phyloP scores from a whole-genome alignment of 1,140 invertebrate genomes.

The Hydropsyche tenuis region DNA sequence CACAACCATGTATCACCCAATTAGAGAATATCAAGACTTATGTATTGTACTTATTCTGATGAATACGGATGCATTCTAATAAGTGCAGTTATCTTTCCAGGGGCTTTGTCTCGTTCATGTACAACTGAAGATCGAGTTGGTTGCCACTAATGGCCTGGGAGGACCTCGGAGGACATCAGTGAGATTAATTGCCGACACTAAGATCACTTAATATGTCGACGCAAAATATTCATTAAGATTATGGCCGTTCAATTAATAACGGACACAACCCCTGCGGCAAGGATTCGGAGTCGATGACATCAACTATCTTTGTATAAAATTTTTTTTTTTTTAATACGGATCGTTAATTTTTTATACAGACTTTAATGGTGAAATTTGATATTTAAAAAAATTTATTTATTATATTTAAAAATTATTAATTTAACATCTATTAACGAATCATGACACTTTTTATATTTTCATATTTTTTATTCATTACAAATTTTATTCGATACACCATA shows the following conservation, averaged over 20 bases:
- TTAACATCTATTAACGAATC: too few species aligned
- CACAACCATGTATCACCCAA: too few species aligned
- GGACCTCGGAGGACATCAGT: conserved; percentile 39
- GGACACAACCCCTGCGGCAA: not conserved
- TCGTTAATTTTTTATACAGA: too few species aligned
- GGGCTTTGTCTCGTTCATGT: too few species aligned
- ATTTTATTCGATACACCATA: conserved; percentile 27
- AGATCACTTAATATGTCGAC: conserved; percentile 27
- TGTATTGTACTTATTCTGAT: too few species aligned
- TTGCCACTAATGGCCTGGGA: conserved; percentile 32
- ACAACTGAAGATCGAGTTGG: conserved; percentile 5
- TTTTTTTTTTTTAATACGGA: too few species aligned
- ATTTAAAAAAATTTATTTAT: too few species aligned
- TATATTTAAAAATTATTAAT: too few species aligned
- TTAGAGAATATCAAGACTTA: too few species aligned
- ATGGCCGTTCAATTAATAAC: conserved; percentile 35
- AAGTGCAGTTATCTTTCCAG: too few species aligned
- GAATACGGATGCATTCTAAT: conserved; percentile 36
- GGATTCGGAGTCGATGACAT: not conserved
- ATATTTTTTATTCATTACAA: not conserved
- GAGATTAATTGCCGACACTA: conserved; percentile 37
- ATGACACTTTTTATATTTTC: not conserved
- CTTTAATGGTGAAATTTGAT: too few species aligned
- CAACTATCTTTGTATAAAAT: not conserved
- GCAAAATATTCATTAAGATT: conserved; percentile 40